A percentile compares a stretch with the other conserved stretches of the same genome.
Conservation (phyloP, 2,113 vertebrate species). For the Onychostoma macrolepis region DNA sequence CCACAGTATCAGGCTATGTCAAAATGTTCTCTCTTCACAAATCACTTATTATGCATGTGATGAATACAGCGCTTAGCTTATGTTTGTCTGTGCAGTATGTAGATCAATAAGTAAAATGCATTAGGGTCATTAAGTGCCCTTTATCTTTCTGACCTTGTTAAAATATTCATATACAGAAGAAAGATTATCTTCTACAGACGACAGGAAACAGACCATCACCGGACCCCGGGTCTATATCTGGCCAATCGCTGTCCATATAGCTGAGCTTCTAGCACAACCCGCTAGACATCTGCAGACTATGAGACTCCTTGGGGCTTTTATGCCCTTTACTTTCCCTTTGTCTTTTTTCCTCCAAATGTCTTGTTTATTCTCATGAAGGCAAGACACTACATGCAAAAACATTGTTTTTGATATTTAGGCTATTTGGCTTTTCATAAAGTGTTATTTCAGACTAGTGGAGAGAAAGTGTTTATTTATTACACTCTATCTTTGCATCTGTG, state of each 20-base stretch:
- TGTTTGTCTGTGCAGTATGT: background rate
- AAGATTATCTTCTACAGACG: constrained; percentile 38
- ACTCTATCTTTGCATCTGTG: background rate
- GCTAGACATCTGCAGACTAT: constrained; percentile 21
- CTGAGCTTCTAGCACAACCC: constrained; percentile 11
- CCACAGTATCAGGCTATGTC: background rate
- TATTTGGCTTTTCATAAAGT: background rate
- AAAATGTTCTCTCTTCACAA: background rate
- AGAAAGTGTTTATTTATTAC: background rate
- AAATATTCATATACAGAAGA: constrained; percentile 54
- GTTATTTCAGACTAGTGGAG: no score
- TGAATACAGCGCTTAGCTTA: background rate
- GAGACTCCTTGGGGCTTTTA: constrained; percentile 41
- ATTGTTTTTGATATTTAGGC: background rate
- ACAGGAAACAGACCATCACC: constrained; percentile 28
- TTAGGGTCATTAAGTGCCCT: constrained; percentile 37
- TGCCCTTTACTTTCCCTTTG: constrained; percentile 25
- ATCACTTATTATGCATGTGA: constrained; percentile 15
- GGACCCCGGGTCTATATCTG: constrained; percentile 41
- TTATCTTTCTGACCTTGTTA: constrained; percentile 43
- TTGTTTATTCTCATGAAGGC: constrained; percentile 25
- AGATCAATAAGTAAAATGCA: constrained; percentile 23
- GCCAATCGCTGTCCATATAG: constrained; percentile 38
- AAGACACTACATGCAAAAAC: background rate
- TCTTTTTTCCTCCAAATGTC: constrained; percentile 35